Evolutionary conservation across 2,113 vertebrate species (phyloP).

Genomic region (Morone chrysops): DNA sequence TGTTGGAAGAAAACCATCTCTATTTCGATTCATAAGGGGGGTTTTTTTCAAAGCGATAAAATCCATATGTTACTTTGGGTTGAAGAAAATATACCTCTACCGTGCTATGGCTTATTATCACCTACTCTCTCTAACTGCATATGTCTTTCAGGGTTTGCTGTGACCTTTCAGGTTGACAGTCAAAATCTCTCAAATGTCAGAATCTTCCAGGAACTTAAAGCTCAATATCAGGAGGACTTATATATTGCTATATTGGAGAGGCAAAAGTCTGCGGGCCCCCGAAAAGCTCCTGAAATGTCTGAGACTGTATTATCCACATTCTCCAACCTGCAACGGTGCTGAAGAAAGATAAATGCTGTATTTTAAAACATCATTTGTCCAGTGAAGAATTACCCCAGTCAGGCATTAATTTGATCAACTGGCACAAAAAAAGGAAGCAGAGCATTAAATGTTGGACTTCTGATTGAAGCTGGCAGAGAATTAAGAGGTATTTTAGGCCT

Average conservation of each 20-base stretch:
- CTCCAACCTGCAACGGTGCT: slow-evolving; percentile 23
- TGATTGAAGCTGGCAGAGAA: slow-evolving; percentile 42
- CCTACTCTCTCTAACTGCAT: slow-evolving; percentile 6
- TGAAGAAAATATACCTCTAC: slow-evolving; percentile 14
- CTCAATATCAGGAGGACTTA: slow-evolving; percentile 26
- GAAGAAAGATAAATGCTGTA: slow-evolving; percentile 16
- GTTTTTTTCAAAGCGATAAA: neutral
- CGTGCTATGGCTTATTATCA: slow-evolving; percentile 28
- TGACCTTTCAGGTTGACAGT: slow-evolving; percentile 60
- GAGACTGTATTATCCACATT: slow-evolving; percentile 28
- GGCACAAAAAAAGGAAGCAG: slow-evolving; percentile 19
- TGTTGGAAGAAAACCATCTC: neutral
- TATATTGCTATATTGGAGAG: slow-evolving; percentile 21
- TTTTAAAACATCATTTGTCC: slow-evolving; percentile 24
- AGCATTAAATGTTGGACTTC: slow-evolving; percentile 32
- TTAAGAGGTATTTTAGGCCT: slow-evolving; percentile 28
- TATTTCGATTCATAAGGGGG: neutral
- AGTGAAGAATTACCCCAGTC: slow-evolving; percentile 12
- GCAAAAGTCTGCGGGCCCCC: slow-evolving; percentile 42
- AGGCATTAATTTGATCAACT: slow-evolving; percentile 46
- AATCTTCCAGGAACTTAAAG: slow-evolving; percentile 41
- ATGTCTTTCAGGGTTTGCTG: slow-evolving; percentile 11
- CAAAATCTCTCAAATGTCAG: slow-evolving; percentile 59
- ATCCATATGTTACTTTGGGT: neutral
- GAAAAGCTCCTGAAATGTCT: slow-evolving; percentile 46